Evolutionary conservation across 1,140 invertebrate species (phyloP).

Genomic region (Drosophila ananassae): DNA sequence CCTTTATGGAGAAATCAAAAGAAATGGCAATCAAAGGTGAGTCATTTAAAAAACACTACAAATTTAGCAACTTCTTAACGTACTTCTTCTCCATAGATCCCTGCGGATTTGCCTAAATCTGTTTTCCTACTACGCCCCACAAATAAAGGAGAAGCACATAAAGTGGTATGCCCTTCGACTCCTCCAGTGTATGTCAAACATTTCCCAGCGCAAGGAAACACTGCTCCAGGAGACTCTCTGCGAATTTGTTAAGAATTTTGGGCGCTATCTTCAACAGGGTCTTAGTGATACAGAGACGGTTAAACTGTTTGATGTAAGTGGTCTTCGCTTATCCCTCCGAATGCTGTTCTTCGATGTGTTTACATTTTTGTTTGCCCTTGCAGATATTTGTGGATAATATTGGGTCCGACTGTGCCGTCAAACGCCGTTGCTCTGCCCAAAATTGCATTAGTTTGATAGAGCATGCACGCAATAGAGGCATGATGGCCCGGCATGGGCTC

Average conservation of each 20-base stretch:
- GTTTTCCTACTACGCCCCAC: slow-evolving; percentile 89
- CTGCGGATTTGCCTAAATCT: slow-evolving; percentile 90
- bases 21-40: slow-evolving; percentile 86
- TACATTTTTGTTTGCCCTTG: slow-evolving; percentile 16
- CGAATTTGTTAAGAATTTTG: slow-evolving; percentile 88
- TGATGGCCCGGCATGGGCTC: slow-evolving; percentile 76
- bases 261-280: slow-evolving; percentile 89
- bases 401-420: slow-evolving; percentile 74
- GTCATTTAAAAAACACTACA: not conserved
- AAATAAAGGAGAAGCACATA: slow-evolving; percentile 90
- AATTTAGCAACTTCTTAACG: not conserved
- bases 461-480: slow-evolving; percentile 73
- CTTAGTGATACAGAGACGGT: slow-evolving; percentile 89
- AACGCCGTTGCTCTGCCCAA: slow-evolving; percentile 80
- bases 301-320: slow-evolving; percentile 84
- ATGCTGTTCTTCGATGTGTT: not conserved
- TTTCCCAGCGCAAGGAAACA: slow-evolving; percentile 89
- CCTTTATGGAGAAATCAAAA: slow-evolving; percentile 92
- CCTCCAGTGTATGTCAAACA: slow-evolving; percentile 88
- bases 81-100: slow-evolving; percentile 85
- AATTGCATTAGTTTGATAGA: slow-evolving; percentile 83
- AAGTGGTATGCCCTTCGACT: slow-evolving; percentile 91
- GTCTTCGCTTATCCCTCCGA: not conserved
- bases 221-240: slow-evolving; percentile 90
- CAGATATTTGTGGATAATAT: slow-evolving; percentile 72